Base-by-base conservation (phyloP, 1,140 invertebrate species). In the Stenopsyche tienmushanensis region DNA sequence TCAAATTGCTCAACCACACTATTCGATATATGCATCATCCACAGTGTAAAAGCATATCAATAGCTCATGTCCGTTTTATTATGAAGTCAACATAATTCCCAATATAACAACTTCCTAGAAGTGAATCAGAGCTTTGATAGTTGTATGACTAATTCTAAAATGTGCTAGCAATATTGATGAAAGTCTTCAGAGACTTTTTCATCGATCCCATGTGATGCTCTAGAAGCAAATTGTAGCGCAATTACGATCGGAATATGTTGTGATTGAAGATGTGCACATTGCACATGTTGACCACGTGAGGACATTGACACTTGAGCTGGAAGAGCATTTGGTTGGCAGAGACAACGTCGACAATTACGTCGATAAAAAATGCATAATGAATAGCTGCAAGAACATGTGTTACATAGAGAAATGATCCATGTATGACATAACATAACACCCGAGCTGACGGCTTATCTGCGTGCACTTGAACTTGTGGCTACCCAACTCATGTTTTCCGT, bases 391-490 rank as follows among this genome's bases (percentile, higher is more conserved):
- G 29, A 34, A 13, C 29, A 34, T 34, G 29, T 34, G 29, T 34
- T 34, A 13, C 29, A 7, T 34, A 13, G 13, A 34, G 29, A 34
- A 34, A 13, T 34, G 13, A 34, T 13, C 5, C 5, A 13, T 13
- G 29, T 34, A 34, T 26, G 52, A 34, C 26, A 55, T 18, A 34
- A 55, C 29, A n/a, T n/a, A n/a, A n/a, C n/a, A n/a, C n/a, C n/a
- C 24, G 29, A 24, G 18, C 13, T 54, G 52, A n/a, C 15, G 9
- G 39, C 39, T 54, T 54, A 29, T 29, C 29, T 54, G 15, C 21
- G 54, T 57, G 54, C 54, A 57, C 54, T 57, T 57, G 54, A 57
- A 57, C 54, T 57, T 57, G 54, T 34, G 1, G 25, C 23, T n/a
- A n/a, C n/a, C n/a, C n/a, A n/a, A n/a, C n/a, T n/a, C n/a, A n/a